These are phyloP conservation scores for Deilephila porcellus DNA, from an alignment of 2,888 invertebrate species.

Conservation along the genomic window DNA sequence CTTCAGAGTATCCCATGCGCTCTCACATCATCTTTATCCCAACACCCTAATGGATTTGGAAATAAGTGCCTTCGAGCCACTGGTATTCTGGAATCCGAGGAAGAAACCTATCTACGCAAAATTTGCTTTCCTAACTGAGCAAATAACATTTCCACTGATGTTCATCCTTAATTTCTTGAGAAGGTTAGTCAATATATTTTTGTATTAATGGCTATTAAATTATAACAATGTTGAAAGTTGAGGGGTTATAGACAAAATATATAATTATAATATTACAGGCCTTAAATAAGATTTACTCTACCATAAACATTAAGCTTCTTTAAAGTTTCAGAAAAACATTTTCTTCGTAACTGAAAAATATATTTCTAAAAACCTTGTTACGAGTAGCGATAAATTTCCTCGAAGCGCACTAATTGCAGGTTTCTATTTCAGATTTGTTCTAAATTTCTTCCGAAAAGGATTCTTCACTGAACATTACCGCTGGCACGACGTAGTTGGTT, in stretches of 20 bases:
- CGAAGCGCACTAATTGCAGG: constrained; percentile 8
- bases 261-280: too few relatives aligned
- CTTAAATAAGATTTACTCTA: neutral
- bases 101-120: constrained; percentile 74
- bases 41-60: constrained; percentile 92
- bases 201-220: neutral
- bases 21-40: constrained; percentile 92
- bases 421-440: constrained; percentile 52
- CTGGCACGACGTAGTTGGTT: constrained; percentile 66
- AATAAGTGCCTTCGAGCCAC: constrained; percentile 87
- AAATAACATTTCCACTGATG: constrained; percentile 63
- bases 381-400: neutral
- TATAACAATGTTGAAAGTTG: too few relatives aligned
- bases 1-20: constrained; percentile 90
- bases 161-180: constrained; percentile 68
- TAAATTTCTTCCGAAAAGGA: constrained; percentile 56
- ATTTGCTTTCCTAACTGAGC: constrained; percentile 80
- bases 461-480: constrained; percentile 63
- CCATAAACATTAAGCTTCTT: neutral
- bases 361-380: neutral
- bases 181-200: constrained; percentile 62
- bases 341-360: neutral
- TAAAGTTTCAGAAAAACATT: neutral
- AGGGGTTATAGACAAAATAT: too few relatives aligned
- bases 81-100: constrained; percentile 88